These are phyloP conservation scores for Ceyx margarethae DNA, from an alignment of 2,113 vertebrate genomes.

Conservation along the genomic window DNA sequence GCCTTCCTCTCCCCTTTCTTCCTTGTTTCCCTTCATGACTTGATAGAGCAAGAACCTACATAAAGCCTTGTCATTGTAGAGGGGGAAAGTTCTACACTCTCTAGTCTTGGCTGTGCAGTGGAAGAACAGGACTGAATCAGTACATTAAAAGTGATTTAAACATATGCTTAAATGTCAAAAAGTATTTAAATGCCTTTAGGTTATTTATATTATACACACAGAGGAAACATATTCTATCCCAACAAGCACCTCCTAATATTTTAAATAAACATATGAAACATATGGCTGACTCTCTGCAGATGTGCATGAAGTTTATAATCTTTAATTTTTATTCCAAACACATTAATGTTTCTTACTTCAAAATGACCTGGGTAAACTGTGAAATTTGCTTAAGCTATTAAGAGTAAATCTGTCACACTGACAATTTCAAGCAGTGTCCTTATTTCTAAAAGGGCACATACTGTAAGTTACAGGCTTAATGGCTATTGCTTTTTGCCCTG, in stretches of 20 bases:
- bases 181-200: conserved; percentile 13
- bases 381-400: conserved; percentile 70
- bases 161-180: conserved; percentile 46
- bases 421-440: conserved; percentile 55
- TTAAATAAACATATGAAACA: conserved; percentile 45
- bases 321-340: conserved; percentile 61
- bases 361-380: conserved; percentile 62
- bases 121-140: not conserved
- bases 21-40: not conserved
- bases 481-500: conserved; percentile 49
- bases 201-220: conserved; percentile 26
- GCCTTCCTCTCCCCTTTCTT: not conserved
- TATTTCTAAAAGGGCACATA: conserved; percentile 56
- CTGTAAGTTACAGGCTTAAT: conserved; percentile 59
- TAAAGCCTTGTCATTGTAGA: not conserved
- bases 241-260: conserved; percentile 31
- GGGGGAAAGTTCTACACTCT: not conserved
- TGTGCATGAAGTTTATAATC: conserved; percentile 57
- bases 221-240: not conserved
- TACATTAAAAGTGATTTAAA: not conserved
- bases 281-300: conserved; percentile 38
- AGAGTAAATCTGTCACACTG: conserved; percentile 60
- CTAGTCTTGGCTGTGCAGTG: not conserved
- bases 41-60: not conserved
- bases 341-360: conserved; percentile 63